Evolutionary conservation across 2,113 vertebrate genomes (phyloP).

Genomic region (Phrynosoma platyrhinos): DNA sequence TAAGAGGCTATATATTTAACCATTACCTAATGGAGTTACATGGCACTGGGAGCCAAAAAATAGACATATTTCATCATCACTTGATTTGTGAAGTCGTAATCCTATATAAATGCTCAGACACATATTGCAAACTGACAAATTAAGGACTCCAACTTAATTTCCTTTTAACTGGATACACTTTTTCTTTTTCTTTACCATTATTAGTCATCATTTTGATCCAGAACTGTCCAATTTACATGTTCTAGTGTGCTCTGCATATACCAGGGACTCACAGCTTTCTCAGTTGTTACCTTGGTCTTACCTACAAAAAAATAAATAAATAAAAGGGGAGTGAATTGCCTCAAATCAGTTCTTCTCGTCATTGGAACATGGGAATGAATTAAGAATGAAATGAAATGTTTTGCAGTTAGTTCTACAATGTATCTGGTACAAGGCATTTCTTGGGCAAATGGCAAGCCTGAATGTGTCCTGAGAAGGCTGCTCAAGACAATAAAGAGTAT

Average conservation of each 20-base stretch:
- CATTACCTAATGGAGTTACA: slow-evolving; percentile 61
- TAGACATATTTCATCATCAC: slow-evolving; percentile 49
- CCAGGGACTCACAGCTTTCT: slow-evolving; percentile 25
- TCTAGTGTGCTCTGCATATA: background rate
- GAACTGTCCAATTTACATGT: background rate
- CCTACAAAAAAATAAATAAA: slow-evolving; percentile 22
- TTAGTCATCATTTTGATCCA: slow-evolving; percentile 26
- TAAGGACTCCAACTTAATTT: slow-evolving; percentile 62
- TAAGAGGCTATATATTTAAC: slow-evolving; percentile 71
- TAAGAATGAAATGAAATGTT: background rate
- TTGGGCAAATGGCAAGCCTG: background rate
- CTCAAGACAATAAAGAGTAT: too few relatives aligned
- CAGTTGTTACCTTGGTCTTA: background rate
- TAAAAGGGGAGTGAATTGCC: slow-evolving; percentile 13
- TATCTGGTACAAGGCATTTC: background rate
- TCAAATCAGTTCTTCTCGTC: slow-evolving; percentile 1
- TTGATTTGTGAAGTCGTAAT: slow-evolving; percentile 56
- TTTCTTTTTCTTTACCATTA: slow-evolving; percentile 4
- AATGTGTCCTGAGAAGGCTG: background rate
- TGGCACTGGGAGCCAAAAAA: slow-evolving; percentile 44
- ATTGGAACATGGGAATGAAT: background rate
- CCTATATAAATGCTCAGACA: slow-evolving; percentile 57
- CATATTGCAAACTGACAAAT: slow-evolving; percentile 55
- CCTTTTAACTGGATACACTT: slow-evolving; percentile 47
- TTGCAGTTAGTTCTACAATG: background rate